phyloP scores from a whole-genome alignment of 1,140 invertebrate genomes.

The Bicyclus anynana region DNA sequence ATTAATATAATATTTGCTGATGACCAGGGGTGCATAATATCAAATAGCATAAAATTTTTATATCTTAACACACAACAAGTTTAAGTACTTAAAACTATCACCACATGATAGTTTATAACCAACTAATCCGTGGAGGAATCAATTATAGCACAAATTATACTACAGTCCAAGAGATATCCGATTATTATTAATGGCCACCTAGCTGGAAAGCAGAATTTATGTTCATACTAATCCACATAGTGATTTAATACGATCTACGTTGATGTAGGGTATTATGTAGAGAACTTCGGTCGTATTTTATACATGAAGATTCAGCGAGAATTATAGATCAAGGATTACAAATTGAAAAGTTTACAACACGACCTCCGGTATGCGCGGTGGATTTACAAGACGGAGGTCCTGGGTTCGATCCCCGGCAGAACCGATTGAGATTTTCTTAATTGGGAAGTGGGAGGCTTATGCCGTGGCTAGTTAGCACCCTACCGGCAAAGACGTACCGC shows the following conservation, averaged over 20 bases:
- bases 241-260: slow-evolving; percentile 4
- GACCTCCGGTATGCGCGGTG: no score
- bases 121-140: neutral
- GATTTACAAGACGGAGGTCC: no score
- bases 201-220: slow-evolving; percentile 1
- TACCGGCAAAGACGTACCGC: no score
- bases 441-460: no score
- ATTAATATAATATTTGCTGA: no score
- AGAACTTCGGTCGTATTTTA: neutral
- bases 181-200: slow-evolving; percentile 6
- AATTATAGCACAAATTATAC: neutral
- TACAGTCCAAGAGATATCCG: slow-evolving; percentile 1
- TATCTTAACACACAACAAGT: no score
- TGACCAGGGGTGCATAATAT: no score
- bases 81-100: neutral
- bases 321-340: neutral
- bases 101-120: neutral
- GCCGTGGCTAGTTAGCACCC: no score
- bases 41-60: no score
- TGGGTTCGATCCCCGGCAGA: no score
- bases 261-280: neutral
- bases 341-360: neutral
- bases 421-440: no score
- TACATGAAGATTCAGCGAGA: neutral
- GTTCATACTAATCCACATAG: slow-evolving; percentile 2